Evolutionary conservation across 2,888 invertebrate genomes (phyloP).

Genomic region (Epinotia ramella): DNA sequence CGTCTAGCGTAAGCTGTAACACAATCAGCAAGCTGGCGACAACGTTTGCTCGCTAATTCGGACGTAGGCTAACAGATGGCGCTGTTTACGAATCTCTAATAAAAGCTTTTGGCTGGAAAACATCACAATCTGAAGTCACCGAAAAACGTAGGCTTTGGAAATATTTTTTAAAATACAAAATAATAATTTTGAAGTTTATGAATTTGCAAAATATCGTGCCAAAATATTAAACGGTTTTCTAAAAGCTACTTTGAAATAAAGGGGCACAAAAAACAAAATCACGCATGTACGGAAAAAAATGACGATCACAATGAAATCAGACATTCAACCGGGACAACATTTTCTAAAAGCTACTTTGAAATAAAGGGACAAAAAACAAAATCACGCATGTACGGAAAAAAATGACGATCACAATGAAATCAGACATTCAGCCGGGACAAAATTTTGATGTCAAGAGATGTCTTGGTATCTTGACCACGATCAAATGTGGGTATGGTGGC

Average conservation of each 20-base stretch:
- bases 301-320: constrained; percentile 16
- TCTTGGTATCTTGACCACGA: constrained; percentile 36
- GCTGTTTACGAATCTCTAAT: constrained; percentile 9
- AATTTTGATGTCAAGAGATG: constrained; percentile 26
- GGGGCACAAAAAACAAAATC: background rate
- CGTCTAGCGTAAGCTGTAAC: constrained; percentile 26
- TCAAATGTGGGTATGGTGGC: background rate
- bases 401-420: constrained; percentile 15
- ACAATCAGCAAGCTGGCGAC: background rate
- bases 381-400: background rate
- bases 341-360: constrained; percentile 39
- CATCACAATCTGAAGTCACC: background rate
- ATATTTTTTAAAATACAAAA: background rate
- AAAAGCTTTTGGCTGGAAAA: constrained; percentile 9
- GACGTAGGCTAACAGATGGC: constrained; percentile 23
- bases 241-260: constrained; percentile 34
- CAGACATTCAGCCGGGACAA: background rate
- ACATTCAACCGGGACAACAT: constrained; percentile 6
- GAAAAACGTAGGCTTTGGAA: constrained; percentile 34
- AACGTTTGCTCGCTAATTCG: background rate
- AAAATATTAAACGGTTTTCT: constrained; percentile 8
- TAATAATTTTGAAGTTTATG: constrained; percentile 25
- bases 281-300: background rate
- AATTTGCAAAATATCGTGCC: constrained; percentile 8
- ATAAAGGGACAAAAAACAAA: background rate